A percentile compares a stretch with the other conserved stretches of the same genome.
Conservation (phyloP, 92 coral and sea anemone genomes). For the Paramuricea clavata region DNA sequence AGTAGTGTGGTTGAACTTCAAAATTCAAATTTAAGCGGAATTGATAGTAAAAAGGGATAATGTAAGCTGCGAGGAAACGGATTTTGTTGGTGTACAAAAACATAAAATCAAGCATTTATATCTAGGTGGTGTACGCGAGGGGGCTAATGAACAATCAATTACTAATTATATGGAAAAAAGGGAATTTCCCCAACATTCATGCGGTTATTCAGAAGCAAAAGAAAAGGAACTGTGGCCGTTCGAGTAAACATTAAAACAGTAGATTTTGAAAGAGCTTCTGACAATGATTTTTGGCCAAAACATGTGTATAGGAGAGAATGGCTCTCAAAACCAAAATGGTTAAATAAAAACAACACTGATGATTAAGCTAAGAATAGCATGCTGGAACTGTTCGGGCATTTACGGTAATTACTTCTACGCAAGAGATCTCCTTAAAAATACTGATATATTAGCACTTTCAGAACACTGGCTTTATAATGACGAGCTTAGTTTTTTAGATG, state of each 20-base stretch:
- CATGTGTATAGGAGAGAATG: background rate
- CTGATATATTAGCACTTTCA: no score
- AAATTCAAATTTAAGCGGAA: no score
- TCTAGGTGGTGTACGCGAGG: background rate
- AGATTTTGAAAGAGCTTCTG: background rate
- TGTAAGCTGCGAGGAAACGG: no score
- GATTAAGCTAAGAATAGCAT: no score
- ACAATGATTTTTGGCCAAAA: constrained; percentile 3
- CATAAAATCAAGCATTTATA: background rate
- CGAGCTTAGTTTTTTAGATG: no score
- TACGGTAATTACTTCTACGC: no score
- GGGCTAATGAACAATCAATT: background rate
- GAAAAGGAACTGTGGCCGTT: background rate
- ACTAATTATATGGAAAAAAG: background rate
- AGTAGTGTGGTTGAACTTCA: no score
- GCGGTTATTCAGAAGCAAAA: background rate
- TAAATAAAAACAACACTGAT: no score
- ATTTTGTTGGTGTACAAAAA: background rate
- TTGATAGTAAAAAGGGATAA: no score
- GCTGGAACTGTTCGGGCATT: no score
- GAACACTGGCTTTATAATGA: no score
- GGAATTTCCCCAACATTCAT: background rate
- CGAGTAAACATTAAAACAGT: background rate
- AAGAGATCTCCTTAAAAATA: no score
- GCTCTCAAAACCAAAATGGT: background rate